Base-by-base conservation (phyloP, 2,888 invertebrate species). In the Thereva nobilitata region DNA sequence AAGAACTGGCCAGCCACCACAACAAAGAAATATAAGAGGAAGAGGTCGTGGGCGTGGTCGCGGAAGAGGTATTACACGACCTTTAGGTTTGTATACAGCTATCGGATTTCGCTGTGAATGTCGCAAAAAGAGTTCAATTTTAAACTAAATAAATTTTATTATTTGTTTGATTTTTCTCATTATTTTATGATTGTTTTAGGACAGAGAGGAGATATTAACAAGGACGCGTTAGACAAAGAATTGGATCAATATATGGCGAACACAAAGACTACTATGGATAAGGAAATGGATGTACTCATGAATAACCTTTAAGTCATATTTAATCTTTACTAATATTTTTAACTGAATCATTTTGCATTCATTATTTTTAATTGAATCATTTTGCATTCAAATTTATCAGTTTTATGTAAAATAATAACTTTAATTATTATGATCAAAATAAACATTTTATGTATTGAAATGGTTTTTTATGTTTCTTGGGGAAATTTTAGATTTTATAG, bases 161-260 rank as follows among this genome's bases (percentile, higher is more conserved):
- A 23, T 23, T 23, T 23, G 23, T 23, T 23, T 23, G 23, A 23
- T 23, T 23, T 23, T 35, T 54, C 8, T 6, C 6, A 38, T 49
- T 23, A 41, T 50, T 61, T 61, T 9, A 35, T 23, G 23, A 23
- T 23, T 23, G 23, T 63, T 63, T 42, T 63, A 63, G 63, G 12
- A 44, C 64, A 66, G 42, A 71, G 61, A 66, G 64, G 45, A 42
- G 71, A 56, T 0, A 78, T 80, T 0, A 84, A 84, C 1, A 86
- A 83, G 66, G 89, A 89, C 71, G 85, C 88, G 74, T 76, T 90
- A 64, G 90, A 90, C 73, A 83, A 83, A n/a, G 87, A 90, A 73
- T 76, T 90, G 41, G 90, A 90, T 72, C 84, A 85, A 66, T 90
- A 90, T 79, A 90, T 90, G 90, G 84, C 88, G 4, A 85, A 85